Percentiles rank a stretch among this genome's conserved stretches.
Conservation (phyloP, 2,797 vertebrate genomes). For the Xenopus petersii region DNA sequence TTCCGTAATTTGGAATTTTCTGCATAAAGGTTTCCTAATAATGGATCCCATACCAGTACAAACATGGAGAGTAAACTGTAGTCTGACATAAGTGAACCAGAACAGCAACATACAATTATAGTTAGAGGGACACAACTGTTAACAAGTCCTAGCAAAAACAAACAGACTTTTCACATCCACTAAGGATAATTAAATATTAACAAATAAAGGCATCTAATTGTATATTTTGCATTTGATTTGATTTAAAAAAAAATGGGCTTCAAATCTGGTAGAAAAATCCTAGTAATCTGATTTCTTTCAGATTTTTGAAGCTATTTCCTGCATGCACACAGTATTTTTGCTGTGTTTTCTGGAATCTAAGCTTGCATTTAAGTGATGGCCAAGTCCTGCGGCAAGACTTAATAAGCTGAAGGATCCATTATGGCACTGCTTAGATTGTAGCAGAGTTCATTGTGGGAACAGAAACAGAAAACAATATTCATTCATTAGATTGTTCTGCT, state of each 20-base stretch:
- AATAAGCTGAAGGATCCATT: background rate
- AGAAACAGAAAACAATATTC: background rate
- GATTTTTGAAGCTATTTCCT: background rate
- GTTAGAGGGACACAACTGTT: background rate
- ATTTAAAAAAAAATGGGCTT: conserved; percentile 18
- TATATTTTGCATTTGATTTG: conserved; percentile 36
- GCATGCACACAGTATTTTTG: too few species aligned
- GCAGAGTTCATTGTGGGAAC: background rate
- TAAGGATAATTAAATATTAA: conserved; percentile 27
- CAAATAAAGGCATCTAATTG: conserved; percentile 17
- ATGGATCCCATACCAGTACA: background rate
- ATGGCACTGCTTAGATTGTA: background rate
- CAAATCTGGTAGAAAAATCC: conserved; percentile 9
- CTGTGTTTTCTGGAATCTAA: too few species aligned
- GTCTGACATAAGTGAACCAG: conserved; percentile 23
- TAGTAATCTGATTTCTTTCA: conserved; percentile 28
- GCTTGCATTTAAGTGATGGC: background rate
- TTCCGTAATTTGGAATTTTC: too few species aligned
- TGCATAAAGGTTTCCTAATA: too few species aligned
- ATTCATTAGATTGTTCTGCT: background rate
- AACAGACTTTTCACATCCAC: conserved; percentile 27
- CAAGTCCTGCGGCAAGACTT: background rate
- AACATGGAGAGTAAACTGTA: conserved; percentile 1
- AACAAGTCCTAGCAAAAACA: conserved; percentile 30
- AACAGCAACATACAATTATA: conserved; percentile 36